phyloP scores from a whole-genome alignment of 2,797 vertebrate species.

The Sarcoramphus papa region DNA sequence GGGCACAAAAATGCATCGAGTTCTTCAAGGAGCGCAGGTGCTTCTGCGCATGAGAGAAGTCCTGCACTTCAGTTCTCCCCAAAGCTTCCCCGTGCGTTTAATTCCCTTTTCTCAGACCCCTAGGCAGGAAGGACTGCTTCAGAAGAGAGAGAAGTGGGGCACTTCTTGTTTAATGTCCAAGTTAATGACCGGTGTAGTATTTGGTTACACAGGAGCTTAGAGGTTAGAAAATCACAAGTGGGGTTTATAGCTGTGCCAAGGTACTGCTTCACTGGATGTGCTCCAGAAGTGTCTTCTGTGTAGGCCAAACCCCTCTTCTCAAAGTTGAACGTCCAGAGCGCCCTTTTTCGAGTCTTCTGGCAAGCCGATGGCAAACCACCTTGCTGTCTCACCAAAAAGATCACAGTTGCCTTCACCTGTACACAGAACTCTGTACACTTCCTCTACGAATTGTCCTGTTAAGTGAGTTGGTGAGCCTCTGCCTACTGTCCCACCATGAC shows the following conservation, averaged over 20 bases:
- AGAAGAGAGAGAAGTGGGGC: not conserved
- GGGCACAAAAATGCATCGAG: fast-evolving
- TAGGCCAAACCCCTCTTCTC: not conserved
- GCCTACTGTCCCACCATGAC: fast-evolving
- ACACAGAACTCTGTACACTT: not conserved
- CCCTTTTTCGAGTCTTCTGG: not conserved
- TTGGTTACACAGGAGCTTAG: not conserved
- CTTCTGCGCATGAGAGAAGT: not conserved
- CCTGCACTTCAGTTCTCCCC: fast-evolving
- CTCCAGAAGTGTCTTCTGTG: not conserved
- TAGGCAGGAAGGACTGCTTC: not conserved
- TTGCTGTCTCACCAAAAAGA: not conserved
- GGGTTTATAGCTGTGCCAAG: not conserved
- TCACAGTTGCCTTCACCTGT: not conserved
- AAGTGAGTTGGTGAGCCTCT: not conserved
- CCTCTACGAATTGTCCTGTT: fast-evolving
- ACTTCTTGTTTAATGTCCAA: not conserved
- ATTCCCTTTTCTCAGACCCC: not conserved
- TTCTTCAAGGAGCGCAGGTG: not conserved
- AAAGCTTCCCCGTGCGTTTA: not conserved
- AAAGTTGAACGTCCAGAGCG: fast-evolving
- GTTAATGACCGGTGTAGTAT: not conserved
- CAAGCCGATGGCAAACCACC: not conserved
- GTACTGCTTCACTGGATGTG: fast-evolving
- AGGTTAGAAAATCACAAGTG: not conserved